phyloP scores from a whole-genome alignment of 1,140 invertebrate species.

The Drosophila kepulauana region DNA sequence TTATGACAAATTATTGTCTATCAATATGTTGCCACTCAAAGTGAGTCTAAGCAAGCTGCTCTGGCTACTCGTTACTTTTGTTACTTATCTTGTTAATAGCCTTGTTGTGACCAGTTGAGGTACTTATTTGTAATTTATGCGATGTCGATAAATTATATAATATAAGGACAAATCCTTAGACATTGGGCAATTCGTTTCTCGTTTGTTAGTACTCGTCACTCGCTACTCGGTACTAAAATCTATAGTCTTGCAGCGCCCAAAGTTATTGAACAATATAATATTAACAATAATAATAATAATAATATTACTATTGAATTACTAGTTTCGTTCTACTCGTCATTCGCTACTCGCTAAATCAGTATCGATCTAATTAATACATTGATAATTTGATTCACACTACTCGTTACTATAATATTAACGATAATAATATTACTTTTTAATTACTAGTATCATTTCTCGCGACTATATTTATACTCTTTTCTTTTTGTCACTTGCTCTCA shows the following conservation, averaged over 20 bases:
- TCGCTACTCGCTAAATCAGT: too few species aligned
- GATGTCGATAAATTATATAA: background rate
- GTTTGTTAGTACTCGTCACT: background rate
- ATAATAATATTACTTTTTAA: too few species aligned
- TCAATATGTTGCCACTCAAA: slow-evolving; percentile 78
- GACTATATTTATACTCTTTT: too few species aligned
- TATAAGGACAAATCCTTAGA: background rate
- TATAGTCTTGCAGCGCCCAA: too few species aligned
- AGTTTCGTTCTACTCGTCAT: too few species aligned
- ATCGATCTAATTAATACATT: too few species aligned
- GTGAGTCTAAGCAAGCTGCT: slow-evolving; percentile 4
- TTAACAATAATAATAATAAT: too few species aligned
- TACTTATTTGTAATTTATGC: slow-evolving; percentile 1
- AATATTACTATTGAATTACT: too few species aligned
- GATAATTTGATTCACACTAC: background rate
- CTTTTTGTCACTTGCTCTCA: too few species aligned
- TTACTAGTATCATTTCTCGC: too few species aligned
- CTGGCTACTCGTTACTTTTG: slow-evolving; percentile 8
- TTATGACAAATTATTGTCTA: slow-evolving; percentile 84
- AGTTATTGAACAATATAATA: too few species aligned
- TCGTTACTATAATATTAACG: too few species aligned
- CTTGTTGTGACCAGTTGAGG: background rate
- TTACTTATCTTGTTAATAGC: slow-evolving; percentile 3
- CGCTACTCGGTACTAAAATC: background rate
- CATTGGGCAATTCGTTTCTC: background rate